Base-by-base conservation (phyloP, 2,113 vertebrate genomes). In the Oncorhynchus masou region DNA sequence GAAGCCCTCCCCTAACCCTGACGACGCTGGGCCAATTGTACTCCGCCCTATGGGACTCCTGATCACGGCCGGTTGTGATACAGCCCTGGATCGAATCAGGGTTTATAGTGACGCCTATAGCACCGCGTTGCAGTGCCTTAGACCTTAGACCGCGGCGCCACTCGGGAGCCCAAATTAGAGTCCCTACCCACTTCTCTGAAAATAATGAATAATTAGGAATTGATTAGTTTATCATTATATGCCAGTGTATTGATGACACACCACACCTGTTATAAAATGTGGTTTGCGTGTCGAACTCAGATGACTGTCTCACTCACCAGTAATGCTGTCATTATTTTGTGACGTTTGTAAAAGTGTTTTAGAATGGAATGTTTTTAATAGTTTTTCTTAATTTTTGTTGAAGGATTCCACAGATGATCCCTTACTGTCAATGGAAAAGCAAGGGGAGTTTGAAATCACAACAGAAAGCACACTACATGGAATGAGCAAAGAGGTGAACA, bases 331-430 rank as follows among this genome's bases (percentile, higher is more conserved):
- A 1, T 45, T 16, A 7, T 54, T 54, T 29, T 22, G 25, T 66
- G 27, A 67, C 8, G 25, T 64, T 24, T 11, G 2, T 25, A 8
- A n/a, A 39, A 29, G 8, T 20, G 3, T 65, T 29, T 67, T 19
- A 19, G 39, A 48, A 22, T 60, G 13, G 9, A 48, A 25, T 64
- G 75, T 69, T 57, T 74, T 78, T 48, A 22, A 72, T 62, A 22
- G 11, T 5, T 48, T 19, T 70, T 51, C 25, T 1, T 73, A 49
- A 77, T 45, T 60, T 7, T 54, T 29, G 5, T 13, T 70, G 83
- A 75, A 92, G 91, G 90, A 89, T 31, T 74, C 70, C 39, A 65
- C 83, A 67, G 82, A 82, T 73, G 71, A 77, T 15, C 68, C 74
- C 1, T 60, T 51, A 1, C 19, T 57, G 15, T 69, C 82, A 20